A percentile compares a stretch with the other conserved stretches of the same genome.
phyloP scores from a whole-genome alignment of 1,140 invertebrate genomes.

The Lycorma delicatula region DNA sequence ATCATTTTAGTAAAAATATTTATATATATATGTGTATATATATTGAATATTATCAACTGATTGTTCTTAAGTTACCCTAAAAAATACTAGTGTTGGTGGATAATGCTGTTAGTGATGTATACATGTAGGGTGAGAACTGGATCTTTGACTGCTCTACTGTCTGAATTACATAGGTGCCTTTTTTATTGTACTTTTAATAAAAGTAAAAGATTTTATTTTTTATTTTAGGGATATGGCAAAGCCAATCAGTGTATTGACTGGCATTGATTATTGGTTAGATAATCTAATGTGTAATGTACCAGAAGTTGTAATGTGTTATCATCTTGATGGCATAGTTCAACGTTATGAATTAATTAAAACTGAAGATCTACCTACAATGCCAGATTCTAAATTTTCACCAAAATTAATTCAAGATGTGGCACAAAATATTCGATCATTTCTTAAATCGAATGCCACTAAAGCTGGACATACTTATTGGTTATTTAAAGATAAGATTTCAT shows the following conservation, averaged over 20 bases:
- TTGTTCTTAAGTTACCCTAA: no score
- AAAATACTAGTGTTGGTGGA: no score
- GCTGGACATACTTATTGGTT: conserved; percentile 95
- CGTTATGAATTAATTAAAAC: conserved; percentile 92
- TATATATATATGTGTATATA: no score
- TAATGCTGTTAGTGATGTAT: no score
- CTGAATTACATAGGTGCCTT: no score
- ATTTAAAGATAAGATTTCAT: no score
- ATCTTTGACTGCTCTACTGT: no score
- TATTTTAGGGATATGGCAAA: conserved; percentile 75
- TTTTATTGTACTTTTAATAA: no score
- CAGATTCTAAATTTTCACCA: conserved; percentile 77
- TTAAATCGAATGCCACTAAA: conserved; percentile 89
- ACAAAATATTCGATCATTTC: conserved; percentile 85
- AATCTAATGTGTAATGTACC: conserved; percentile 96
- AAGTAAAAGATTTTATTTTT: no score
- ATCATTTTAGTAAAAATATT: no score
- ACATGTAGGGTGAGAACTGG: no score
- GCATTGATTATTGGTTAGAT: conserved; percentile 93
- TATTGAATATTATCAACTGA: no score
- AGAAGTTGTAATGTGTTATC: conserved; percentile 92
- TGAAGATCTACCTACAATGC: conserved; percentile 80
- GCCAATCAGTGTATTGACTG: conserved; percentile 87
- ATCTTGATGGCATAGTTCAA: conserved; percentile 87
- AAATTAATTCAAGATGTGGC: conserved; percentile 83